Conservation (phyloP, 2,797 vertebrate species). For the Xiphorhynchus erythropygius region DNA sequence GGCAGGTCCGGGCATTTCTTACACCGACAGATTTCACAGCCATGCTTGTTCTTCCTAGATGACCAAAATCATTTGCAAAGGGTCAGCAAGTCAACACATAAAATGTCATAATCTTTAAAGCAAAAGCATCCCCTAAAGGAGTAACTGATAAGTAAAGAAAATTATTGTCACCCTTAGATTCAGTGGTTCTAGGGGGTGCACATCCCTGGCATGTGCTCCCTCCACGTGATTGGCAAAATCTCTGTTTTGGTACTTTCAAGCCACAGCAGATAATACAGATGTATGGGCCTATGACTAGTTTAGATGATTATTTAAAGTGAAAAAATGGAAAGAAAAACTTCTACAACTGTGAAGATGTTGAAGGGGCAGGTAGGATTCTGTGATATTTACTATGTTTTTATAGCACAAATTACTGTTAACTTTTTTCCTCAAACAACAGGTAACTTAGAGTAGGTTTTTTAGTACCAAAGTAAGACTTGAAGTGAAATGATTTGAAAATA, state of each 20-base stretch:
- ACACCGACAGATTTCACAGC: slow-evolving; percentile 89
- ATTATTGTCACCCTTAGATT: not conserved
- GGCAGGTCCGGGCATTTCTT: slow-evolving; percentile 86
- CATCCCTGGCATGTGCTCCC: not conserved
- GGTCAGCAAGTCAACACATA: slow-evolving; percentile 35
- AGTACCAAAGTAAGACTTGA: not conserved
- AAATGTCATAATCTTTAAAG: not conserved
- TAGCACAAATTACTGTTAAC: not conserved
- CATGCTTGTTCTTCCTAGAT: slow-evolving; percentile 89
- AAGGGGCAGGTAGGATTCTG: not conserved
- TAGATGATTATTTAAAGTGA: not conserved
- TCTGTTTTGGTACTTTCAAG: not conserved
- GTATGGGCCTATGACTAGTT: not conserved
- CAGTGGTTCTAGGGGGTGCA: not conserved
- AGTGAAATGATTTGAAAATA: not conserved
- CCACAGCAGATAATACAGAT: not conserved
- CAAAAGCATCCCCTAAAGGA: not conserved
- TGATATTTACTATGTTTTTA: not conserved
- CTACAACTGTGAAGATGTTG: not conserved
- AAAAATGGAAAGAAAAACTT: not conserved
- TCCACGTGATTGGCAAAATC: not conserved
- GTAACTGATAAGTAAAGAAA: not conserved
- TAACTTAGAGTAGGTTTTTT: not conserved
- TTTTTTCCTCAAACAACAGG: not conserved
- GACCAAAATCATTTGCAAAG: slow-evolving; percentile 42